These are phyloP conservation scores for Halesus radiatus DNA, from an alignment of 1,140 invertebrate genomes.

Conservation along the genomic window DNA sequence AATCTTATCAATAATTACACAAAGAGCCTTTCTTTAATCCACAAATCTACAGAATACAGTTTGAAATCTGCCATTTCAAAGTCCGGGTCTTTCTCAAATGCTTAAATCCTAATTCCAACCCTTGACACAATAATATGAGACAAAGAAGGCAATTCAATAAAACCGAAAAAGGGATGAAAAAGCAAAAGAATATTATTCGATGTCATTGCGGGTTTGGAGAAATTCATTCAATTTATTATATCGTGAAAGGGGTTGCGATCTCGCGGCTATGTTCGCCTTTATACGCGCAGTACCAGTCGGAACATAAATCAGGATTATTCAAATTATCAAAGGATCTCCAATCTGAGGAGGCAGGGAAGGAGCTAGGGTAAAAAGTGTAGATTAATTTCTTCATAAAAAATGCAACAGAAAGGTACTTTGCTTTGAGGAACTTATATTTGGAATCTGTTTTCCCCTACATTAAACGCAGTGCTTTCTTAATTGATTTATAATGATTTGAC, in stretches of 20 bases:
- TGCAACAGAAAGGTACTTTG: too few species aligned
- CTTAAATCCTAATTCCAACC: background rate
- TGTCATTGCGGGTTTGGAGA: slow-evolving; percentile 33
- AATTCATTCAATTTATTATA: slow-evolving; percentile 37
- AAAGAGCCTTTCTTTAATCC: too few species aligned
- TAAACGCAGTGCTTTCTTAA: too few species aligned
- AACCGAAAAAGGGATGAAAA: slow-evolving; percentile 11
- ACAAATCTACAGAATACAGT: too few species aligned
- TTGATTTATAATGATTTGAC: too few species aligned
- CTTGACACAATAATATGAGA: background rate
- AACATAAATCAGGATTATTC: slow-evolving; percentile 41
- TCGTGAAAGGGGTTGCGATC: slow-evolving; percentile 22
- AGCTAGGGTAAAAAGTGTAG: background rate
- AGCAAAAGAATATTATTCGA: slow-evolving; percentile 24
- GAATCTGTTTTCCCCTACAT: too few species aligned
- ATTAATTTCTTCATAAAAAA: background rate
- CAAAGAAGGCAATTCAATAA: slow-evolving; percentile 22
- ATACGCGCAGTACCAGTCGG: background rate
- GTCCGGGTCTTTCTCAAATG: background rate
- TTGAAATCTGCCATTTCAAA: too few species aligned
- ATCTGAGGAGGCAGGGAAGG: background rate
- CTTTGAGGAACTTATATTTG: too few species aligned
- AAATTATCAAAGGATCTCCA: slow-evolving; percentile 38
- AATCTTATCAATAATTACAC: too few species aligned
- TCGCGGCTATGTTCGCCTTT: background rate